Base-by-base conservation (phyloP, 2,797 vertebrate genomes). In the Lepus oiostolus region DNA sequence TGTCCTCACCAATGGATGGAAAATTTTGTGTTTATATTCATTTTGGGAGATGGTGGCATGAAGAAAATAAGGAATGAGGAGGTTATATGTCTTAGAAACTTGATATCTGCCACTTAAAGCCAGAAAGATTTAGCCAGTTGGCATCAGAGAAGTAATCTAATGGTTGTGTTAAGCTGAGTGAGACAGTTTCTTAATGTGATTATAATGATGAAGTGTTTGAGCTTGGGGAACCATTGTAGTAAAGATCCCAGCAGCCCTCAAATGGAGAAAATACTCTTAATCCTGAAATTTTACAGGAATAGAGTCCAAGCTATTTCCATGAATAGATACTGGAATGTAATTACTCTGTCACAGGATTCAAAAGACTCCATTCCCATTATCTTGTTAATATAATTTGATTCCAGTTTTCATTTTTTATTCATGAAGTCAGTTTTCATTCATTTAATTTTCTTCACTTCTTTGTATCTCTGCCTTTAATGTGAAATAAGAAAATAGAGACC, bases 351-450 rank as follows among this genome's bases (percentile, higher is more conserved):
- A 88, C 32, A 71, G 10, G 93, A 67, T 93, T 97, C 93, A 88
- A 85, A 91, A 79, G 90, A 74, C 22, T 70, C 28, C 70, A 90
- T 89, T 93, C 65, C 62, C 54, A 68, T 96, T 94, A 90, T 74
- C 74, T 94, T 84, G 84, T 94, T 96, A 70, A 91, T 92, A 76
- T 91, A 72, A 96, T 93, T 96, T 96, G 81, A 96, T 97, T 94
- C 58, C 60, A 68, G 52, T 94, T 85, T 92, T 95, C 93, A 93
- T 96, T 94, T 93, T 95, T 96, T 96, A 97, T 96, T 97, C 86
- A 96, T 95, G 90, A 97, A 94, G 80, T 95, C 52, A 32, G 1
- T 92, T 93, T 95, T 96, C 47, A 95, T 93, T 93, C 32, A 13
- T 54, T 89, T 47, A 75, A 68, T 90, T 95, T 28, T 85, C 89